A percentile compares a stretch with the other conserved stretches of the same genome.
These are phyloP conservation scores for Rhagoletis zephyria DNA, from an alignment of 1,140 invertebrate genomes.

Conservation along the genomic window DNA sequence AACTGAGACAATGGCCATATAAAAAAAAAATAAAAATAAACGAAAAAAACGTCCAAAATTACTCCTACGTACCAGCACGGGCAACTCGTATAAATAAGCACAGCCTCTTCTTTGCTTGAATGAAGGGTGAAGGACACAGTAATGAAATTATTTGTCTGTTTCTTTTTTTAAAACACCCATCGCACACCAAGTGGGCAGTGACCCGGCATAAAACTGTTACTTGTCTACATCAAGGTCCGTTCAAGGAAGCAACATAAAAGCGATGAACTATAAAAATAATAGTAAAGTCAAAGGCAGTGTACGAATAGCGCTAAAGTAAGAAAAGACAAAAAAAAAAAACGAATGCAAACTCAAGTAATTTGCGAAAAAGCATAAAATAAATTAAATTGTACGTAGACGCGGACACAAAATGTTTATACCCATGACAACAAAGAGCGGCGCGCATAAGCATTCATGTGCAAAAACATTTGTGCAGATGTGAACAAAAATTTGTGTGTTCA, in stretches of 20 bases:
- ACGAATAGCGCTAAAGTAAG: neutral
- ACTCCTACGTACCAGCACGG: neutral
- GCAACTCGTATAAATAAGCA: too few relatives aligned
- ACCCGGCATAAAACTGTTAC: too few relatives aligned
- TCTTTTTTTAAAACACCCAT: neutral
- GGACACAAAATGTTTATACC: neutral
- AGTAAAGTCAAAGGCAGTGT: neutral
- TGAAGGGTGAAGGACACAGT: neutral
- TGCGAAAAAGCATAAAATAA: conserved; percentile 28
- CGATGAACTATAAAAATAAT: neutral
- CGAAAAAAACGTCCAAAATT: neutral
- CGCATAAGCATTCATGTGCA: neutral
- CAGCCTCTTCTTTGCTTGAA: too few relatives aligned
- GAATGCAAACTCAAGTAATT: conserved; percentile 6
- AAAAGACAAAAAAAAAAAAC: neutral
- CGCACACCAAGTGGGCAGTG: neutral
- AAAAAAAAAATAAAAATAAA: neutral
- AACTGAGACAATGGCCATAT: neutral
- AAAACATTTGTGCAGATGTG: neutral
- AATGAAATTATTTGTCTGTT: conserved; percentile 9
- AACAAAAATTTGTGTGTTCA: neutral
- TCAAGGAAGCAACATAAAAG: neutral
- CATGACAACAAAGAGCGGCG: neutral
- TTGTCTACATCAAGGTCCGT: neutral
- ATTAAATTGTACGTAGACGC: conserved; percentile 20